A percentile compares a stretch with the other conserved stretches of the same genome.
These are phyloP conservation scores for Lypha dubia DNA, from an alignment of 2,888 invertebrate genomes.

Conservation along the genomic window DNA sequence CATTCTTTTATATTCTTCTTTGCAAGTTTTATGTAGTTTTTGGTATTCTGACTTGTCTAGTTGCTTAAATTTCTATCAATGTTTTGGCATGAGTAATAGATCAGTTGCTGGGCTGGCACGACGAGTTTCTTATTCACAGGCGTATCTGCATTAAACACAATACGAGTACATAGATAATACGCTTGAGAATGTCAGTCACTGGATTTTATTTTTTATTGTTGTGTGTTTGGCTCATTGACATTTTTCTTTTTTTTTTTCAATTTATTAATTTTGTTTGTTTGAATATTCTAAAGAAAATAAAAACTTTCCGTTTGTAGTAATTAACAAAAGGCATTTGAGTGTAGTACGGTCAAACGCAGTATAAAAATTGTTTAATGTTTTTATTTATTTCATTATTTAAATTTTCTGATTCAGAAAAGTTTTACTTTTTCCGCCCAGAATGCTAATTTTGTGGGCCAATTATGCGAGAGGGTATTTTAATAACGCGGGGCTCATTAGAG, in stretches of 20 bases:
- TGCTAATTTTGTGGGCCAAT: too few relatives aligned
- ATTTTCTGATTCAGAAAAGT: too few relatives aligned
- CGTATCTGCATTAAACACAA: slow-evolving; percentile 8
- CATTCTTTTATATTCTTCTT: slow-evolving; percentile 45
- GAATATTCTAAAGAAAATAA: slow-evolving; percentile 2
- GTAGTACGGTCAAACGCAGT: background rate
- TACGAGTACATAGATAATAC: too few relatives aligned
- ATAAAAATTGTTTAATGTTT: background rate
- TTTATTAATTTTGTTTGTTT: background rate
- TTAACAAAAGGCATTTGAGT: background rate
- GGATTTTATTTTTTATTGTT: slow-evolving; percentile 27
- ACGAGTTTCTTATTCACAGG: slow-evolving; percentile 27
- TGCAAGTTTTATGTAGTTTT: slow-evolving; percentile 45
- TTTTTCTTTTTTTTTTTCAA: slow-evolving; percentile 36
- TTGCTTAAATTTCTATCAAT: slow-evolving; percentile 52
- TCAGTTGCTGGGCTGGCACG: slow-evolving; percentile 19
- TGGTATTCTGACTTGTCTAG: slow-evolving; percentile 15
- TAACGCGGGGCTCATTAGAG: too few relatives aligned
- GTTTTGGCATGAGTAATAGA: slow-evolving; percentile 42
- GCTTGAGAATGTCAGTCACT: slow-evolving; percentile 33
- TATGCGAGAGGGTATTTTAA: too few relatives aligned
- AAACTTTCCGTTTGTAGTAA: background rate
- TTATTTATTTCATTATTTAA: too few relatives aligned
- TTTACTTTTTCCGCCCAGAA: too few relatives aligned
- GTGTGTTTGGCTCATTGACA: slow-evolving; percentile 53